Base-by-base conservation (phyloP, 2,797 vertebrate genomes). In the Gallinago solitaria region DNA sequence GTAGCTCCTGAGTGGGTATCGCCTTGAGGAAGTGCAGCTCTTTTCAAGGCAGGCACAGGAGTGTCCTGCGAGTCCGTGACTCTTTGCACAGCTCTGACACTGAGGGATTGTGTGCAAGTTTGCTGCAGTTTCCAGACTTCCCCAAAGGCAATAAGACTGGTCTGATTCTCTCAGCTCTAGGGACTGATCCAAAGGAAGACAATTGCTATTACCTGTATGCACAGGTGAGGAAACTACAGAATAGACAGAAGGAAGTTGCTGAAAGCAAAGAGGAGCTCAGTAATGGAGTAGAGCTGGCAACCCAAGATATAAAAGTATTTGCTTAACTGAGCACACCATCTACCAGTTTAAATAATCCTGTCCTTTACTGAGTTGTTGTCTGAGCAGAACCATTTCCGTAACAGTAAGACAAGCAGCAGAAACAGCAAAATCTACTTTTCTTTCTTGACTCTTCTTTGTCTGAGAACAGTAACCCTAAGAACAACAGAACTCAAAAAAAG, bases 1-100 rank as follows among this genome's bases (percentile, higher is more conserved):
- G 17, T 4, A 14, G 39, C 15, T 48, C n/a, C 63, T 75, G 43
- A 1, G 1, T 19, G 45, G 30, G 8, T 53, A 16, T n/a, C 0
- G 1, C 33, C 13, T 53, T 19, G 16, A 59, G 56, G 67, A 68
- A 69, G 53, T 28, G 41, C 37, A n/a, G 32, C 5, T 73, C 39
- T 9, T 59, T 63, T 47, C 30, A 53, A 35, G 67, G 33, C 27
- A 48, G 11, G 13, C 28, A 16, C 4, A 35, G 56, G 45, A 74
- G 39, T 2, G 33, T 57, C 60, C 60, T 24, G 15, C 0, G 3
- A 27, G 60, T 45, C 16, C 6, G 64, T 13, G 18, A 8, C 48
- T 33, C 64, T 50, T 16, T 53, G 65, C 60, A 57, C 60, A 7
- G 27, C 53, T 37, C 39, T 78, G 67, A 10, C 33, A 16, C 43